A percentile compares a stretch with the other conserved stretches of the same genome.
Conservation (phyloP, 2,888 invertebrate species). For the Spodoptera picta region DNA sequence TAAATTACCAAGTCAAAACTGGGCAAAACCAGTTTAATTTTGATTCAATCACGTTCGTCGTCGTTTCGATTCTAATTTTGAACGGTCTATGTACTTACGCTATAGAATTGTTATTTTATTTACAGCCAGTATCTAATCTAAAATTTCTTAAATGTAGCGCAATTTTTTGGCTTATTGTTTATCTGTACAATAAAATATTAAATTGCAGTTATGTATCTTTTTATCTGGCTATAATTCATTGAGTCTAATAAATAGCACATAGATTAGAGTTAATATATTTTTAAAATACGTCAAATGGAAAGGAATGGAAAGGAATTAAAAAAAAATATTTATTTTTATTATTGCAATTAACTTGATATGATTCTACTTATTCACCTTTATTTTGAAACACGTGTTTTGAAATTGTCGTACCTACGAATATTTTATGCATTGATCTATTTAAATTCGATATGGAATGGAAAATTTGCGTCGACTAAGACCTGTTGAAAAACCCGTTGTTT, state of each 20-base stretch:
- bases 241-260: conserved; percentile 10
- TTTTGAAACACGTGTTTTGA: neutral
- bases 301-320: too few species aligned
- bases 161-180: conserved; percentile 12
- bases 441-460: conserved; percentile 13
- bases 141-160: conserved; percentile 10
- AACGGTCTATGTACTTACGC: neutral
- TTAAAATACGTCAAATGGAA: neutral
- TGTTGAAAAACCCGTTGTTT: conserved; percentile 14
- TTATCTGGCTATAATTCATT: conserved; percentile 9
- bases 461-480: conserved; percentile 1
- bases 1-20: conserved; percentile 24
- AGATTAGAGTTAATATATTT: conserved; percentile 1
- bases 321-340: neutral
- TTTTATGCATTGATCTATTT: conserved; percentile 22
- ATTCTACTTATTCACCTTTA: neutral
- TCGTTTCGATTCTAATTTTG: conserved; percentile 1
- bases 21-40: conserved; percentile 33
- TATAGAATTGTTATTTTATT: conserved; percentile 5
- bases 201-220: conserved; percentile 28
- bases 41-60: conserved; percentile 6
- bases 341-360: neutral
- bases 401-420: neutral
- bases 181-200: conserved; percentile 24
- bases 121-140: conserved; percentile 20